Evolutionary conservation across 2,888 invertebrate species (phyloP).

Genomic region (Tanytarsus gracilentus): DNA sequence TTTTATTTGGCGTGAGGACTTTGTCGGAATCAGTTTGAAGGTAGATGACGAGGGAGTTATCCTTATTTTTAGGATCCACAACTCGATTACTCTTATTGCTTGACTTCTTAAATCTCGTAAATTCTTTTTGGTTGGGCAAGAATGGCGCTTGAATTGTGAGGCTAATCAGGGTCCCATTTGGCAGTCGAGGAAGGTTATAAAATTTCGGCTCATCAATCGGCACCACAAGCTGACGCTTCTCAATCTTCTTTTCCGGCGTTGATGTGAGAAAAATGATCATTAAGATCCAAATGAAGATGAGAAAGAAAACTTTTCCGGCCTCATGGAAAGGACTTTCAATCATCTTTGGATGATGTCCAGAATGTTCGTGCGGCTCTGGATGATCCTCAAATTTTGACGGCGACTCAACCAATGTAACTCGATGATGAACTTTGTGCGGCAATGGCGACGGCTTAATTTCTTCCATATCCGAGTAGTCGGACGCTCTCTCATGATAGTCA

Average conservation of each 20-base stretch:
- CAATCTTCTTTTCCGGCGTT: conserved; percentile 39
- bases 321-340: conserved; percentile 10
- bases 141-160: conserved; percentile 48
- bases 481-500: too few species aligned
- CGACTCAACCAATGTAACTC: not conserved
- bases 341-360: not conserved
- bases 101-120: not conserved
- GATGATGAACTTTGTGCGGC: not conserved
- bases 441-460: not conserved
- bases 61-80: not conserved
- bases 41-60: conserved; percentile 20
- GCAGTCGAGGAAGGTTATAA: conserved; percentile 34
- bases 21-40: conserved; percentile 13
- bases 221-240: conserved; percentile 39
- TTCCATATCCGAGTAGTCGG: not conserved
- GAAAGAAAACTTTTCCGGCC: conserved; percentile 18
- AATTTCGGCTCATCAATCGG: conserved; percentile 37
- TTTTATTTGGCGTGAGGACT: conserved; percentile 15
- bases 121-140: conserved; percentile 38
- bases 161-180: conserved; percentile 40
- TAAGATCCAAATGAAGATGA: conserved; percentile 18
- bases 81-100: not conserved
- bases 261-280: conserved; percentile 34
- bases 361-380: not conserved
- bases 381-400: not conserved